Evolutionary conservation across 2,888 invertebrate genomes (phyloP).

Genomic region (Leptopilina syphax): DNA sequence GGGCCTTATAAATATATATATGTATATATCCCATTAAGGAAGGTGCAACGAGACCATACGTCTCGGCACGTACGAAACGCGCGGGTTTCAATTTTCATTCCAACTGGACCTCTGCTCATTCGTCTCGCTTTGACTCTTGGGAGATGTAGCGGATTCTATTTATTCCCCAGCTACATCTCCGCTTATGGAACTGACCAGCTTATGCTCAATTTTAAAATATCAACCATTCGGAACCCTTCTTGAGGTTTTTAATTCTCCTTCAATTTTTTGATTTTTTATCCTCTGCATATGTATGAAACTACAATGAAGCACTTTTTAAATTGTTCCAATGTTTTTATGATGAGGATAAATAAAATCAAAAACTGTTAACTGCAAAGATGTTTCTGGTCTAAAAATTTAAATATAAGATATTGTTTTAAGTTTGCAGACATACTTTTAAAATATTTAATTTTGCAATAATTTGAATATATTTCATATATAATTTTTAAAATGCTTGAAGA

Average conservation of each 20-base stretch:
- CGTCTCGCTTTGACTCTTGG: constrained; percentile 48
- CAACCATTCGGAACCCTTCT: neutral
- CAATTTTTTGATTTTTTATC: neutral
- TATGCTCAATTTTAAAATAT: neutral
- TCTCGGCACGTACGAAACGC: constrained; percentile 40
- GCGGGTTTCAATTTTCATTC: constrained; percentile 55
- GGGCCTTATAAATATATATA: neutral
- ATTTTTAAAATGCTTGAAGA: no score
- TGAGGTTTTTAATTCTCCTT: neutral
- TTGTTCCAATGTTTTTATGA: no score
- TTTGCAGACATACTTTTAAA: no score
- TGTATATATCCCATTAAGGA: constrained; percentile 18
- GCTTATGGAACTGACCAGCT: constrained; percentile 26
- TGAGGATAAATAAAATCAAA: no score
- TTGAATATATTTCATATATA: no score
- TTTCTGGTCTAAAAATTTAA: no score
- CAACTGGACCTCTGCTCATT: constrained; percentile 52
- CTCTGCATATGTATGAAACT: no score
- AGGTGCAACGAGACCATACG: constrained; percentile 52
- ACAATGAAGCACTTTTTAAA: no score
- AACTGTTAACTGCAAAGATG: no score
- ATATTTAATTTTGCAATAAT: no score
- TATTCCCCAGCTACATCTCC: neutral
- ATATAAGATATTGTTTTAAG: no score
- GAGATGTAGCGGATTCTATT: constrained; percentile 3